Evolutionary conservation across 2,888 invertebrate genomes (phyloP).

Genomic region (Tipula vernalis): DNA sequence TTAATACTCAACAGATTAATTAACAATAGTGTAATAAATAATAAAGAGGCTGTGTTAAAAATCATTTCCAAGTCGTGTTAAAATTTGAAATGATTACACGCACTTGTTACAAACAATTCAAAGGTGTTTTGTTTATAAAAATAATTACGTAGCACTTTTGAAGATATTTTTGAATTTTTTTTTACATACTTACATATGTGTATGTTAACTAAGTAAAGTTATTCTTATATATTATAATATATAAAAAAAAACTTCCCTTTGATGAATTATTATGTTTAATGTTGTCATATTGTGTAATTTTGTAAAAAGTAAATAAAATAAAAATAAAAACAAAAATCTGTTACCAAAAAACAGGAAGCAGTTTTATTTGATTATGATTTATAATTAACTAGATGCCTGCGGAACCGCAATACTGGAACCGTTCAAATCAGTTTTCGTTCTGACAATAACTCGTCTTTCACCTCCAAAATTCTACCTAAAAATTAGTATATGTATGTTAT

Average conservation of each 20-base stretch:
- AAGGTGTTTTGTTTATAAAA: neutral
- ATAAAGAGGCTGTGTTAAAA: neutral
- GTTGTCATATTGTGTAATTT: conserved; percentile 4
- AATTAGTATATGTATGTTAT: too few species aligned
- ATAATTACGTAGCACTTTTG: neutral
- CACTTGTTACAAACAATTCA: neutral
- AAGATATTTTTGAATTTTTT: neutral
- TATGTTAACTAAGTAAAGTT: neutral
- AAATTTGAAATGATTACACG: neutral
- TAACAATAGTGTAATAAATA: neutral
- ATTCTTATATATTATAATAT: neutral
- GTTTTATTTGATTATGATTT: neutral
- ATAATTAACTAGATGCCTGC: neutral
- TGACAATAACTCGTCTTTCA: too few species aligned
- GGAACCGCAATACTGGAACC: too few species aligned
- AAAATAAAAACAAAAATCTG: neutral
- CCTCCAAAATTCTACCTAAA: too few species aligned
- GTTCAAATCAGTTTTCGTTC: too few species aligned
- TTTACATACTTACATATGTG: neutral
- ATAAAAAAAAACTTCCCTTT: neutral
- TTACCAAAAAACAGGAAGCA: neutral
- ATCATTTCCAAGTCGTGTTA: neutral
- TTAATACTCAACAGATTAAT: neutral
- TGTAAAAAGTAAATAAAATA: neutral
- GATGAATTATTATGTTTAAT: neutral